Percentiles rank a stretch among this genome's conserved stretches.
phyloP scores from a whole-genome alignment of 2,888 invertebrate genomes.

The Eurois occulta region DNA sequence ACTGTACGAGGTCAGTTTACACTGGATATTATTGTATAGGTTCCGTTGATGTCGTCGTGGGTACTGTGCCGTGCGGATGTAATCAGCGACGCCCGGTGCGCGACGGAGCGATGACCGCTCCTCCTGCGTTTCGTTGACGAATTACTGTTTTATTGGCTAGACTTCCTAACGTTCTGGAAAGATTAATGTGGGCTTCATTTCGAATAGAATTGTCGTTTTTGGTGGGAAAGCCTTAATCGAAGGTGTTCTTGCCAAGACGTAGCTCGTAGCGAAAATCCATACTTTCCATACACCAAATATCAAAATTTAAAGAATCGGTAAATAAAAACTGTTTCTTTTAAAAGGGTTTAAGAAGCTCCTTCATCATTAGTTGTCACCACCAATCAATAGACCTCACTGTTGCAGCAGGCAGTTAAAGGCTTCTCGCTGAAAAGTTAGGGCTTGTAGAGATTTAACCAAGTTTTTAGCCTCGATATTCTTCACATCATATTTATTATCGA shows the following conservation, averaged over 20 bases:
- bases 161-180: constrained; percentile 31
- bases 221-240: no score
- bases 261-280: not conserved
- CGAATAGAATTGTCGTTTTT: not conserved
- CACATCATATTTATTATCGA: not conserved
- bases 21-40: not conserved
- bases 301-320: not conserved
- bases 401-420: not conserved
- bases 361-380: not conserved
- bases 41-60: constrained; percentile 12
- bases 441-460: not conserved
- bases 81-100: constrained; percentile 36
- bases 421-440: not conserved
- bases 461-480: not conserved
- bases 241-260: not conserved
- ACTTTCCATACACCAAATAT: not conserved
- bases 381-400: not conserved
- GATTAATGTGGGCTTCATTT: no score
- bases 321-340: not conserved
- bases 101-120: constrained; percentile 49
- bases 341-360: not conserved
- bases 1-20: not conserved
- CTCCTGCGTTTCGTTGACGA: constrained; percentile 17
- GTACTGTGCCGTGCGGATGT: constrained; percentile 53
- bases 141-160: constrained; percentile 15